Percentiles rank a stretch among this genome's conserved stretches.
These are phyloP conservation scores for Eupithecia centaureata DNA, from an alignment of 2,888 invertebrate genomes.

Conservation along the genomic window DNA sequence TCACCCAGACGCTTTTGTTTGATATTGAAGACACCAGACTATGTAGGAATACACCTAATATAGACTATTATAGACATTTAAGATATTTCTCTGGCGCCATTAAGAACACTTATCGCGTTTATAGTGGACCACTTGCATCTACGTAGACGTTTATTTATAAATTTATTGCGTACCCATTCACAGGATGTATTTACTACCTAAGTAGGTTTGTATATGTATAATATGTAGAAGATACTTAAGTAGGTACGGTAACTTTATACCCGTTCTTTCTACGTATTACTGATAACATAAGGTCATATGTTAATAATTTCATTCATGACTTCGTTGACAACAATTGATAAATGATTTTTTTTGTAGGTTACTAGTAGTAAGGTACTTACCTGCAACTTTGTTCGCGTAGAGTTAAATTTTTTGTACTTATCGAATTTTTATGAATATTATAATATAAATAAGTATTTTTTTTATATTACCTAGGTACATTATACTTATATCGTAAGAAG, in stretches of 20 bases:
- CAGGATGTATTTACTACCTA: constrained; percentile 11
- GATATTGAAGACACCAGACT: constrained; percentile 8
- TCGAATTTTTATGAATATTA: no score
- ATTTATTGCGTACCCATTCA: constrained; percentile 29
- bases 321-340: background rate
- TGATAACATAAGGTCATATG: background rate
- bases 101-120: constrained; percentile 59
- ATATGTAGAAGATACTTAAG: background rate
- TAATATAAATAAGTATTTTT: no score
- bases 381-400: no score
- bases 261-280: background rate
- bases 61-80: background rate
- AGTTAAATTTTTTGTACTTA: no score
- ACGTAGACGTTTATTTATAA: constrained; percentile 22
- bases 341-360: no score
- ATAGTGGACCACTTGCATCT: constrained; percentile 58
- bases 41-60: background rate
- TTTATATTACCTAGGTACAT: no score
- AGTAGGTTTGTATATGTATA: background rate
- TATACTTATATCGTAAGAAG: no score
- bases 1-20: constrained; percentile 24
- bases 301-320: background rate
- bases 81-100: constrained; percentile 55
- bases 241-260: background rate
- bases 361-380: no score